Evolutionary conservation across 92 coral and sea anemone species (phyloP).

Genomic region (Palythoa grandiflora): DNA sequence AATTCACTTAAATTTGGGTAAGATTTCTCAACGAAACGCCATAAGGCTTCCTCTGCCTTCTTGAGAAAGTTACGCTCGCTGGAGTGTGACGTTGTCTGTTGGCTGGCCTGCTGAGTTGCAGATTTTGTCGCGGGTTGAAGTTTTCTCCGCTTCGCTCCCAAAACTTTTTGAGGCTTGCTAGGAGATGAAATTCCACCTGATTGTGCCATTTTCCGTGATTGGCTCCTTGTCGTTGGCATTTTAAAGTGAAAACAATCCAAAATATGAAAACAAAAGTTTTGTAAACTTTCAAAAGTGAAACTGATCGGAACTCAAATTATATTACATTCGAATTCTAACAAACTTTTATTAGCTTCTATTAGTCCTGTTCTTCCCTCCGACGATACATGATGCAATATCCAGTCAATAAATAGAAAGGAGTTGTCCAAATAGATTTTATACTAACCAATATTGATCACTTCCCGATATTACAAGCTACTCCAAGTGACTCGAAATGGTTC

Average conservation of each 20-base stretch:
- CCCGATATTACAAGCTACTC: too few relatives aligned
- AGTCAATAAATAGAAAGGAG: too few relatives aligned
- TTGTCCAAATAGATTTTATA: background rate
- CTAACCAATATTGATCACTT: background rate
- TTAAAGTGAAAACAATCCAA: background rate
- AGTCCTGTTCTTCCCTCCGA: background rate
- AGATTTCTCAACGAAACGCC: constrained; percentile 41
- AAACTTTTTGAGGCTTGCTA: background rate
- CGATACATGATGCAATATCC: background rate
- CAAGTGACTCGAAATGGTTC: too few relatives aligned
- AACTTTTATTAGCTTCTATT: too few relatives aligned
- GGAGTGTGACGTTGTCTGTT: background rate
- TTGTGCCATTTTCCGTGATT: constrained; percentile 23
- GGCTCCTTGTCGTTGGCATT: constrained; percentile 44
- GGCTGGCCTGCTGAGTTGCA: background rate
- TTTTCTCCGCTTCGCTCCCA: constrained; percentile 9
- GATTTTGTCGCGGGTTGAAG: background rate
- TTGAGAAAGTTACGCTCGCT: background rate
- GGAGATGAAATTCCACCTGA: constrained; percentile 17
- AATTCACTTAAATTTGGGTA: constrained; percentile 24
- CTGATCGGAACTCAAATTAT: background rate
- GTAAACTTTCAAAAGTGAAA: background rate
- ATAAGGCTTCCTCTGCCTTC: constrained; percentile 5
- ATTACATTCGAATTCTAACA: background rate
- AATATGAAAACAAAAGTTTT: background rate